Evolutionary conservation across 2,888 invertebrate species (phyloP).

Genomic region (Sphaerophoria rueppellii): DNA sequence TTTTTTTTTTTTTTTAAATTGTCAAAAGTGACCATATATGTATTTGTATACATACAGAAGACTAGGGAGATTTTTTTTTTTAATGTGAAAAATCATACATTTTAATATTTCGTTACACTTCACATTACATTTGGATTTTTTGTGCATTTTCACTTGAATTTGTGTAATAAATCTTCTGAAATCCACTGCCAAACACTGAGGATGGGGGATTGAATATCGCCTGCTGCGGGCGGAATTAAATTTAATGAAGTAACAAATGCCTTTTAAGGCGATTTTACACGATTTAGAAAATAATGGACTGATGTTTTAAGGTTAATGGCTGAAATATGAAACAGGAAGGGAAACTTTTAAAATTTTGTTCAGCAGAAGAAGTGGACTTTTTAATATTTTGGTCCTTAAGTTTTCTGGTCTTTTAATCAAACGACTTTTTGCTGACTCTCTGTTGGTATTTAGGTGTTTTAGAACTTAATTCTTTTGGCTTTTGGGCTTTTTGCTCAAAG

Average conservation of each 20-base stretch:
- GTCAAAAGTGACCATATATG: background rate
- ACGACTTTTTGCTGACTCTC: no score
- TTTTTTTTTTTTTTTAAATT: constrained; percentile 6
- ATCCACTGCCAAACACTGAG: background rate
- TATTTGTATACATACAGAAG: no score
- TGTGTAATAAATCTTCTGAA: constrained; percentile 41
- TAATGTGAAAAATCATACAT: background rate
- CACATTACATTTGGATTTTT: constrained; percentile 52
- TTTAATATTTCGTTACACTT: constrained; percentile 56
- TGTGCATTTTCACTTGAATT: constrained; percentile 40
- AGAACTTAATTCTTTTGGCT: no score
- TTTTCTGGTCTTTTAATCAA: no score
- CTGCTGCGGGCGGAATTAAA: constrained; percentile 45
- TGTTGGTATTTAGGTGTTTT: no score
- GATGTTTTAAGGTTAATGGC: constrained; percentile 29
- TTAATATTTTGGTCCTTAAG: no score
- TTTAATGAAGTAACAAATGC: constrained; percentile 61
- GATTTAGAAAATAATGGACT: constrained; percentile 44
- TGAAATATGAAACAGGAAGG: constrained; percentile 1
- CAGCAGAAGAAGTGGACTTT: no score
- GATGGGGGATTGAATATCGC: background rate
- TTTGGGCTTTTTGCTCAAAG: no score
- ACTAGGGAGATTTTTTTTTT: background rate
- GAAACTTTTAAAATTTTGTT: background rate
- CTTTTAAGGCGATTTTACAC: constrained; percentile 55